Evolutionary conservation across 2,888 invertebrate genomes (phyloP), one percentile per base, ranked within the genome.

Genomic region (Sphaeridia pumilis): DNA sequence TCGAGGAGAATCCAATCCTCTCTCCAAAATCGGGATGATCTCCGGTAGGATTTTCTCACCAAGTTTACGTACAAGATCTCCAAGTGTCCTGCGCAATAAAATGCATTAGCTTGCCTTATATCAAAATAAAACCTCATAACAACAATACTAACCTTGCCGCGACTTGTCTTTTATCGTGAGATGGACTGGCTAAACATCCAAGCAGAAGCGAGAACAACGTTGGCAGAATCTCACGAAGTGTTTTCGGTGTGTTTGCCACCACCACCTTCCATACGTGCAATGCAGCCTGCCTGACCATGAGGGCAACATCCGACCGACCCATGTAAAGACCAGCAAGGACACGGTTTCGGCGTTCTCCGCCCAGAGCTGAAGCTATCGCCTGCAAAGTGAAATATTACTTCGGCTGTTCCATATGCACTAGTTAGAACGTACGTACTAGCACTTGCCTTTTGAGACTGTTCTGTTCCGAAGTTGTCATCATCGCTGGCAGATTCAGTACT

Each of bases 261-360:
- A 98, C 93, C 62, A 97, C 89, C 76, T 98, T 98, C 98, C 98
- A 98, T 0, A 98, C 97, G 71, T 98, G 98, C 52, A 95, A 78
- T 7, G 98, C 94, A 0, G 95, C 89, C 74, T 97, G 97, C 0
- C 97, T 79, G 24, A 97, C 97, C 84, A 93, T 87, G 47, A 95
- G 75, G 2, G 95, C 92, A 0, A 94, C 93, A 69, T 98, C 97
- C 48, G 93, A 93, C 52, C 97, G 77, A 2, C 94, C 93, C 89
- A 98, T 94, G 70, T 98, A 98, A 38, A 95, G 74, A 1, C 93
- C 93, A 24, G 94, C 89, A 49, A 94, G 72, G 35, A 98, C 95
- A 25, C 92, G 75, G 72, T 97, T 94, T 49, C 95, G 76, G 42
- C 94, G 75, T 67, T 94, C 93, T 1, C 78, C 80, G 1, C 97